These are phyloP conservation scores for Eutolmus rufibarbis DNA, from an alignment of 2,888 invertebrate genomes.

Conservation along the genomic window DNA sequence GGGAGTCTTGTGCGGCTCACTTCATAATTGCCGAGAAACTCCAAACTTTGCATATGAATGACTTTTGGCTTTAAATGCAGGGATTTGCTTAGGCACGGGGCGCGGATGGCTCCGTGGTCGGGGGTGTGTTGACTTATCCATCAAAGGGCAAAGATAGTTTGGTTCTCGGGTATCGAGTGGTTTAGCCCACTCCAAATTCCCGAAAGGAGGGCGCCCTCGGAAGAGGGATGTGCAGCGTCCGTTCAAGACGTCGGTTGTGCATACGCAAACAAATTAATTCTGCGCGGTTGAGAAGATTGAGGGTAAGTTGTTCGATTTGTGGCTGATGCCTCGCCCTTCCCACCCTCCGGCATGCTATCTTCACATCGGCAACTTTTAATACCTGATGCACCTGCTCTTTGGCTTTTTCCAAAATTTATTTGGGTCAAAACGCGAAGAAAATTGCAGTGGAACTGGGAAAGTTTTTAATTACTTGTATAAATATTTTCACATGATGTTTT, in stretches of 20 bases:
- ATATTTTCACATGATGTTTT: too few species aligned
- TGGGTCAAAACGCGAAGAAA: too few species aligned
- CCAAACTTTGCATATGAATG: conserved; percentile 7
- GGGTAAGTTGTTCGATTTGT: background rate
- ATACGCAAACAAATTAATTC: background rate
- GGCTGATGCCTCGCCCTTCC: background rate
- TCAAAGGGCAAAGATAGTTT: background rate
- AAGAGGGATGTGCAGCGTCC: background rate
- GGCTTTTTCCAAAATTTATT: background rate
- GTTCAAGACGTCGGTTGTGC: background rate
- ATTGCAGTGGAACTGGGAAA: too few species aligned
- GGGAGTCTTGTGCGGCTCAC: background rate
- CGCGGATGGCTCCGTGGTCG: background rate
- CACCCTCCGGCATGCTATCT: background rate
- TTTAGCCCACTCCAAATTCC: background rate
- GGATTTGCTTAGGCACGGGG: background rate
- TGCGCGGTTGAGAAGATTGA: background rate
- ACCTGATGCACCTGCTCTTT: background rate
- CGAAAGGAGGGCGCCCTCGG: background rate
- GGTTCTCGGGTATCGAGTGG: background rate
- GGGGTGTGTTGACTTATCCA: conserved; percentile 3
- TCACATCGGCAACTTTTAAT: background rate
- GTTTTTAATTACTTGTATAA: too few species aligned
- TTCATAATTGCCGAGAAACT: background rate
- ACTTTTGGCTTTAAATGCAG: background rate